Evolutionary conservation across 2,113 vertebrate species (phyloP).

Genomic region (Rhynchomys soricoides): DNA sequence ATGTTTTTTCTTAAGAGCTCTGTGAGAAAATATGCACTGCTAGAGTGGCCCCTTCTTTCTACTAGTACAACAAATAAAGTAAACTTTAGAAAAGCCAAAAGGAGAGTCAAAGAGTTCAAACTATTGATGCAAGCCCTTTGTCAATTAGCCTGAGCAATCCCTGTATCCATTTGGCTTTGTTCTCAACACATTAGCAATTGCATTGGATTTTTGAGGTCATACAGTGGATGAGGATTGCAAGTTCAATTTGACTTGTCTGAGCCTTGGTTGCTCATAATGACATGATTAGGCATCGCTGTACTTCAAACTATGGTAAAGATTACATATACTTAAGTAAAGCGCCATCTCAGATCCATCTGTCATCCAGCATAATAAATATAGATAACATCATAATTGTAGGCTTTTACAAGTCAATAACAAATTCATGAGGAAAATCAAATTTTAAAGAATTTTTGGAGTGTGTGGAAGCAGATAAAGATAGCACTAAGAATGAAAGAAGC

Average conservation of each 20-base stretch:
- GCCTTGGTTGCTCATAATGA: not conserved
- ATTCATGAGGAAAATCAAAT: slow-evolving; percentile 2
- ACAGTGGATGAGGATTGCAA: not conserved
- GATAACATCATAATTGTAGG: not conserved
- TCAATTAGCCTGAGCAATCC: not conserved
- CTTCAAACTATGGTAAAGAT: not conserved
- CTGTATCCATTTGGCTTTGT: not conserved
- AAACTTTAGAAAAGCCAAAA: slow-evolving; percentile 34
- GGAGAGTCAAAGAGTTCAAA: not conserved
- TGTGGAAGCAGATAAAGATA: not conserved
- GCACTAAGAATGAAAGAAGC: not conserved
- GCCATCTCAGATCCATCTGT: not conserved
- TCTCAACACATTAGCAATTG: not conserved
- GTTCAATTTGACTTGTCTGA: not conserved
- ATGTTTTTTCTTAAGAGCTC: not conserved
- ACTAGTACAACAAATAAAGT: not conserved
- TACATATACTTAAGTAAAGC: not conserved
- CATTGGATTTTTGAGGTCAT: not conserved
- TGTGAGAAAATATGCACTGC: not conserved
- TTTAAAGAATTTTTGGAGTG: not conserved
- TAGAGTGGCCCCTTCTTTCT: not conserved
- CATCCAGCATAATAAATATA: not conserved
- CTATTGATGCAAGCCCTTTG: not conserved
- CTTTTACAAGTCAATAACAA: not conserved
- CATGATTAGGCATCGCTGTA: not conserved